These are phyloP conservation scores for Enteromius unitaeniatus DNA, from an alignment of 2,797 vertebrate genomes.

Conservation along the genomic window DNA sequence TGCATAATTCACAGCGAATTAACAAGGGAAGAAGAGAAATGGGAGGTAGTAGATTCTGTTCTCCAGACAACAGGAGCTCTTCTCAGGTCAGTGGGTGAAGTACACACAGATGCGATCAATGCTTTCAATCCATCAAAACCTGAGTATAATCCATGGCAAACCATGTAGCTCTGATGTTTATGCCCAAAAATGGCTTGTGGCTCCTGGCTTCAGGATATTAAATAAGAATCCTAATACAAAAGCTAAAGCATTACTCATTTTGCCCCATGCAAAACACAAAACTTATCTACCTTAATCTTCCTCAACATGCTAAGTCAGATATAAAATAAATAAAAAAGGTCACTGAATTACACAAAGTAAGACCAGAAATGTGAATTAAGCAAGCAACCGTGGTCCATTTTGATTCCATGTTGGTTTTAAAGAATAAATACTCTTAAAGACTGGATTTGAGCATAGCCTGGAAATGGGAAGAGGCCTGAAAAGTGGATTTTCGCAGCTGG, in stretches of 20 bases:
- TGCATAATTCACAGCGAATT: slow-evolving; percentile 48
- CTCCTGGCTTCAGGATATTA: no score
- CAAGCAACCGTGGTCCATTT: background rate
- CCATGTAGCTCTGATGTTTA: background rate
- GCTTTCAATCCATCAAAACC: background rate
- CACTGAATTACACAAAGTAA: background rate
- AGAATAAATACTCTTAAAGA: background rate
- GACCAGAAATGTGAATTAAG: background rate
- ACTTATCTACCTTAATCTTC: background rate
- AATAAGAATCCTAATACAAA: background rate
- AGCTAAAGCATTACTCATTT: background rate
- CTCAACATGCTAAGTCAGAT: no score
- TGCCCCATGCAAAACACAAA: background rate
- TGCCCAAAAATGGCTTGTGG: background rate
- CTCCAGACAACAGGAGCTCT: slow-evolving; percentile 21
- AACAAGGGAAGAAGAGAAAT: slow-evolving; percentile 18
- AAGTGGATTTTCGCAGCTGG: slow-evolving; percentile 37
- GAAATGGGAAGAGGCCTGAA: background rate
- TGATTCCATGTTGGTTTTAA: slow-evolving; percentile 11
- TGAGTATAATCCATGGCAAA: background rate
- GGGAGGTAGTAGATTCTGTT: slow-evolving; percentile 11
- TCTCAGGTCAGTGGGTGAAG: slow-evolving; percentile 58
- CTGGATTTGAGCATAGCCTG: slow-evolving; percentile 22
- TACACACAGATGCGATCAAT: slow-evolving; percentile 1
- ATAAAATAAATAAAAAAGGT: background rate